Base-by-base conservation (phyloP, 2,797 vertebrate species). In the Paramormyrops hopkinsi region DNA sequence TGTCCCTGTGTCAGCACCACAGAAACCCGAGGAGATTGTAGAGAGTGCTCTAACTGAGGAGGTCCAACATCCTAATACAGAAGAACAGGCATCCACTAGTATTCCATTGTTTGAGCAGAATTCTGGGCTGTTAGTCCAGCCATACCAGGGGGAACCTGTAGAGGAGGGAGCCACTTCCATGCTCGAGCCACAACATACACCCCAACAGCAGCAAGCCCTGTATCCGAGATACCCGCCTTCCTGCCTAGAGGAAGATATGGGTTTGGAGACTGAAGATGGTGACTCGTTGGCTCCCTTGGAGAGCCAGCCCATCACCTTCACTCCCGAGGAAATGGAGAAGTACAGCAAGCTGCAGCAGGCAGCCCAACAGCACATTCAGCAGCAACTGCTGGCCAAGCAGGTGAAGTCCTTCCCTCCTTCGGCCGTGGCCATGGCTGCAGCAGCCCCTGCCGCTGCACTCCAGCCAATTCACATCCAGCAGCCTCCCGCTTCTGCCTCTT, bases 311-410 rank as follows among this genome's bases (percentile, higher is more conserved):
- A 99, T 99, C 90, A 99, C 98, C 0, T 99, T 99, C 92, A 99
- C 99, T 0, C 98, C 98, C 0, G 99, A 99, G 93, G 99, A 99
- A 92, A 99, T 99, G 97, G 99, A 99, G 93, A 99, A 99, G 87
- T 99, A 99, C 94, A 97, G 99, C 92, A 99, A 99, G 92, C 96
- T 99, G 90, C 99, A 99, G 89, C 99, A 99, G 93, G 98, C 98
- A 0, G 98, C 99, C 0, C 99, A 99, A 92, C 98, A 99, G 89
- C 99, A 99, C 95, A 99, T 99, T 91, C 99, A 99, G 93, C 99
- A 99, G 93, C 98, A 99, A 93, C 97, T 99, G 19, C 92, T 99
- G 90, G 98, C 98, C 65, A 99, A 99, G 94, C 98, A 99, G 92
- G 98, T 99, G 9, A 99, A 99, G 93, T 95, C 95, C 0, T 99